Evolutionary conservation across 2,888 invertebrate species (phyloP).

Genomic region (Eupithecia dodoneata): DNA sequence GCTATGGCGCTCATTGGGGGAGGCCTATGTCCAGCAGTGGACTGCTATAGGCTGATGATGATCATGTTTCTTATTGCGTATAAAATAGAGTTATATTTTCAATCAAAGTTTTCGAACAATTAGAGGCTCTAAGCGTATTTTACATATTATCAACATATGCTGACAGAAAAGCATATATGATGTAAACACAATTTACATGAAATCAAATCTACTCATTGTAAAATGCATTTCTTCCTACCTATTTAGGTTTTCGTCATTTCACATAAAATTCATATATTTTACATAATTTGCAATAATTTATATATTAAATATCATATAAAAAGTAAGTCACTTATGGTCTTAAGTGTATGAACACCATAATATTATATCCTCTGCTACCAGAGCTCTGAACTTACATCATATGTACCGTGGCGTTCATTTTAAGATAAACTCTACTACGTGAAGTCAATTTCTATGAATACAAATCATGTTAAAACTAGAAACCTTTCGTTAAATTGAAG

Average conservation of each 20-base stretch:
- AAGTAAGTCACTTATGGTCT: slow-evolving; percentile 85
- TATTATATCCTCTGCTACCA: not conserved
- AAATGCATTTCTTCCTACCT: not conserved
- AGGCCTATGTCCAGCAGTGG: too few relatives aligned
- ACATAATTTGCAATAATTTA: slow-evolving; percentile 1
- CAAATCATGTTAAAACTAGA: too few relatives aligned
- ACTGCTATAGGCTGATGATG: too few relatives aligned
- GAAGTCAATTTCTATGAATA: too few relatives aligned
- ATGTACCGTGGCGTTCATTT: not conserved
- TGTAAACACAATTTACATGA: not conserved
- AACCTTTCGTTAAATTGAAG: too few relatives aligned
- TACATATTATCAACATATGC: not conserved
- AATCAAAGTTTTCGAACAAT: not conserved
- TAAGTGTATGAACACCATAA: slow-evolving; percentile 57
- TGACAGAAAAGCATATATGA: not conserved
- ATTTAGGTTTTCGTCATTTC: not conserved
- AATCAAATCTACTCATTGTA: not conserved
- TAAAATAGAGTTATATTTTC: too few relatives aligned
- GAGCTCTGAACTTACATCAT: not conserved
- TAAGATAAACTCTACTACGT: too few relatives aligned
- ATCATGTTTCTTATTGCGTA: too few relatives aligned
- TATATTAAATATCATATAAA: slow-evolving; percentile 5
- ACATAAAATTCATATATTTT: not conserved
- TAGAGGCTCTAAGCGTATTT: not conserved
- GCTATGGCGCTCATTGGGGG: too few relatives aligned